Conservation (phyloP, 2,797 vertebrate genomes). For the Momotus momota region DNA sequence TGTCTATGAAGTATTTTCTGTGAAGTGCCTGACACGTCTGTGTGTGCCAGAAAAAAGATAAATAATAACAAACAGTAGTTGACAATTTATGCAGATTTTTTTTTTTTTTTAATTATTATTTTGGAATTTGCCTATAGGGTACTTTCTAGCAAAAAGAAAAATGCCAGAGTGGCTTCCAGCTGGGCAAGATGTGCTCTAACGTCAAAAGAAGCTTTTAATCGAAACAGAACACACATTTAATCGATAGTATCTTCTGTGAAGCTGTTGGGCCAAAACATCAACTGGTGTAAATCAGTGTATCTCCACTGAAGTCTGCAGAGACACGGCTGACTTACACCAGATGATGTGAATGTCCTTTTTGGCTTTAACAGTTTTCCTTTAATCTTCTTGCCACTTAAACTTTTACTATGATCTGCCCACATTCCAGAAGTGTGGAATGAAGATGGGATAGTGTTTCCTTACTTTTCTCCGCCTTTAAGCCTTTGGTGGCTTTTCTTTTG, state of each 20-base stretch:
- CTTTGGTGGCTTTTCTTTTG: slow-evolving; percentile 21
- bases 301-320: slow-evolving; percentile 4
- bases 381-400: slow-evolving; percentile 56
- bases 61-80: slow-evolving; percentile 42
- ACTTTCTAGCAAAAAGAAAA: slow-evolving; percentile 44
- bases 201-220: slow-evolving; percentile 67
- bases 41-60: slow-evolving; percentile 14
- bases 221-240: slow-evolving; percentile 74
- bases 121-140: slow-evolving; percentile 52
- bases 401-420: slow-evolving; percentile 62
- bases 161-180: slow-evolving; percentile 44
- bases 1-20: slow-evolving; percentile 19
- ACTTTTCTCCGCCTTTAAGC: slow-evolving; percentile 17
- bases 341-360: slow-evolving; percentile 62
- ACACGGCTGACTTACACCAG: slow-evolving; percentile 35
- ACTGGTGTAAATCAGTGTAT: slow-evolving; percentile 43
- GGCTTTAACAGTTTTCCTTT: slow-evolving; percentile 65
- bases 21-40: background rate
- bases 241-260: slow-evolving; percentile 59
- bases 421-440: slow-evolving; percentile 53
- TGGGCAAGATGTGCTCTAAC: slow-evolving; percentile 46
- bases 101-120: background rate
- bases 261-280: background rate
- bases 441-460: slow-evolving; percentile 16
- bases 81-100: background rate